These are phyloP conservation scores for Cryptus armator DNA, from an alignment of 2,888 invertebrate species.

Conservation along the genomic window DNA sequence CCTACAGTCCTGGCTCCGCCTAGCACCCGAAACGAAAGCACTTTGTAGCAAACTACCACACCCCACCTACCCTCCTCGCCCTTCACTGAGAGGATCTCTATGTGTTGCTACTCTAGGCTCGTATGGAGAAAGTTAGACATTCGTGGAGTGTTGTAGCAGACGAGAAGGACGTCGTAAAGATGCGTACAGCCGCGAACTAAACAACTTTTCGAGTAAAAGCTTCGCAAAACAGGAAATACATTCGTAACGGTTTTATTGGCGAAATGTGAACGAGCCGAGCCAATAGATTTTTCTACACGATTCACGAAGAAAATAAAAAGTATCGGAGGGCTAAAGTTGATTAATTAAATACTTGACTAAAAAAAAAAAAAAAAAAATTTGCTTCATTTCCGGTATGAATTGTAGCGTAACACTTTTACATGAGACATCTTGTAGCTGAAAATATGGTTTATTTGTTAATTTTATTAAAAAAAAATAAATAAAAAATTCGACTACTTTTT, in stretches of 20 bases:
- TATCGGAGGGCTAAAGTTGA: no score
- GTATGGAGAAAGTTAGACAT: conserved; percentile 43
- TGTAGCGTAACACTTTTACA: background rate
- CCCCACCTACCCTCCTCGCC: background rate
- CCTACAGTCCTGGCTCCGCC: conserved; percentile 36
- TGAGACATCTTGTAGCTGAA: no score
- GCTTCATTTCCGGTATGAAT: background rate
- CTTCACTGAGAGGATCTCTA: conserved; percentile 6
- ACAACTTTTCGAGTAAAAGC: conserved; percentile 1
- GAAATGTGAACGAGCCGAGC: background rate
- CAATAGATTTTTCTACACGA: background rate
- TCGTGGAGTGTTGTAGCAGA: conserved; percentile 7
- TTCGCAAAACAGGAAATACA: background rate
- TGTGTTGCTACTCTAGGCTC: conserved; percentile 5
- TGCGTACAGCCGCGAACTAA: conserved; percentile 10
- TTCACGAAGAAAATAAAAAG: background rate
- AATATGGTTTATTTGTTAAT: no score
- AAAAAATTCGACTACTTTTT: no score
- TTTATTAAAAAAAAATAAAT: no score
- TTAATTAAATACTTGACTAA: no score
- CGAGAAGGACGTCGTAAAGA: conserved; percentile 50
- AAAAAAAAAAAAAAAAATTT: background rate
- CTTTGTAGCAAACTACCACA: conserved; percentile 48
- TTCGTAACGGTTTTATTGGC: conserved; percentile 1
- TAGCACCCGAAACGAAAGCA: conserved; percentile 50